Conservation (phyloP, 2,888 invertebrate genomes). For the Myathropa florea region DNA sequence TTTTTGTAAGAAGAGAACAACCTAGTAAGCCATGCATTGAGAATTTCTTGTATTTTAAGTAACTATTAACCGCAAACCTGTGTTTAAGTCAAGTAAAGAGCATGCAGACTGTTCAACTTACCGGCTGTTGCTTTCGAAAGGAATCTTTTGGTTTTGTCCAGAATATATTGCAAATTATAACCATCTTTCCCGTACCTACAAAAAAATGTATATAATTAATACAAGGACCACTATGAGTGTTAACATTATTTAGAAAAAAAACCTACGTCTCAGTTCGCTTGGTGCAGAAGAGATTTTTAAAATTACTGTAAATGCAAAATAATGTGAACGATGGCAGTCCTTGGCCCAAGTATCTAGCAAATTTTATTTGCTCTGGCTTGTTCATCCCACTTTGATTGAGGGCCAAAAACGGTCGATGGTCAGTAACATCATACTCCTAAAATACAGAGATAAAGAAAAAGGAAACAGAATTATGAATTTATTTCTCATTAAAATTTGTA, state of each 20-base stretch:
- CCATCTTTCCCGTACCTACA: slow-evolving; percentile 80
- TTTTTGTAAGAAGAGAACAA: background rate
- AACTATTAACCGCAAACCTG: slow-evolving; percentile 26
- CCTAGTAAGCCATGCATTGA: slow-evolving; percentile 45
- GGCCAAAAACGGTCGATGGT: slow-evolving; percentile 80
- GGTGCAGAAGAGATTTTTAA: slow-evolving; percentile 80
- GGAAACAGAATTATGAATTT: background rate
- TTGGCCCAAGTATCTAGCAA: slow-evolving; percentile 80
- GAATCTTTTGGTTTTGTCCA: slow-evolving; percentile 80
- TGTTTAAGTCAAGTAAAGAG: background rate
- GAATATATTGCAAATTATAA: slow-evolving; percentile 80
- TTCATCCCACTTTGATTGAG: slow-evolving; percentile 80
- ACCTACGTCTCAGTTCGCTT: slow-evolving; percentile 81
- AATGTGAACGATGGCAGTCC: slow-evolving; percentile 80
- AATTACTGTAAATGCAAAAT: slow-evolving; percentile 81
- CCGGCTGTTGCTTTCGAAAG: slow-evolving; percentile 80
- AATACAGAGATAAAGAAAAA: slow-evolving; percentile 40
- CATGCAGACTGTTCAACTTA: slow-evolving; percentile 73
- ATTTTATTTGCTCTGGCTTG: slow-evolving; percentile 80
- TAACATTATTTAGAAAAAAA: background rate
- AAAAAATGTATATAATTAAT: slow-evolving; percentile 20
- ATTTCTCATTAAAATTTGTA: background rate
- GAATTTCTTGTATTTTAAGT: background rate
- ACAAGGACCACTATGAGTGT: too few relatives aligned
- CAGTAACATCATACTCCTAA: slow-evolving; percentile 79